Base-by-base conservation (phyloP, 2,113 vertebrate genomes). In the Proterorhinus semilunaris region DNA sequence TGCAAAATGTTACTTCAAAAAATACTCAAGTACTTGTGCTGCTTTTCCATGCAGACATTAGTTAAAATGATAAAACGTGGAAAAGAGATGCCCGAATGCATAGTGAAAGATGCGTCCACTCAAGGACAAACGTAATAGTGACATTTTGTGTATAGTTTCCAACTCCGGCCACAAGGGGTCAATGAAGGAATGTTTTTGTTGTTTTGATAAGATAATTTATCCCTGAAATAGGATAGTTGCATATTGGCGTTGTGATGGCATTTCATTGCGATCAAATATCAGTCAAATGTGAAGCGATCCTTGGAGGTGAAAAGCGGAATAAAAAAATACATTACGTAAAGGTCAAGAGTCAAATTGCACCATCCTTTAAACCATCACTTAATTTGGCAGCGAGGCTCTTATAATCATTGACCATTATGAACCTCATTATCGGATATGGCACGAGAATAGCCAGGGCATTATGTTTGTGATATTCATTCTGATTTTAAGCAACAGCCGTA, bases 401-500 rank as follows among this genome's bases (percentile, higher is more conserved):
- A 53, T 79, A 70, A 87, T 81, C 76, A 76, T 68, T 11, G 66
- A 58, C 48, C 69, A 78, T 85, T 74, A 76, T 62, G 50, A 75
- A 45, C 63, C 27, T 59, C 62, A 48, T 62, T 62, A 58, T 54
- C 54, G 66, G 62, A 75, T 53, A 64, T 66, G 83, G 76, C 66
- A 66, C 65, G 44, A 69, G 68, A 55, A 72, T 45, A 57, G 49
- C 77, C 53, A 1, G 8, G 53, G 78, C 72, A 83, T 83, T 72
- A 78, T 87, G 83, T 83, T 87, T 85, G 75, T 45, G 65, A 66
- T 69, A 81, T 83, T 85, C 68, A 84, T 88, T 89, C 77, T 72
- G 79, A 87, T 89, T 87, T 83, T 78, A 79, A 87, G 84, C 79
- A 81, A 81, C 80, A 62, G 76, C 86, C 77, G 68, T 71, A 82